Conservation (phyloP, 2,113 vertebrate genomes). For the Coryphaenoides rupestris region DNA sequence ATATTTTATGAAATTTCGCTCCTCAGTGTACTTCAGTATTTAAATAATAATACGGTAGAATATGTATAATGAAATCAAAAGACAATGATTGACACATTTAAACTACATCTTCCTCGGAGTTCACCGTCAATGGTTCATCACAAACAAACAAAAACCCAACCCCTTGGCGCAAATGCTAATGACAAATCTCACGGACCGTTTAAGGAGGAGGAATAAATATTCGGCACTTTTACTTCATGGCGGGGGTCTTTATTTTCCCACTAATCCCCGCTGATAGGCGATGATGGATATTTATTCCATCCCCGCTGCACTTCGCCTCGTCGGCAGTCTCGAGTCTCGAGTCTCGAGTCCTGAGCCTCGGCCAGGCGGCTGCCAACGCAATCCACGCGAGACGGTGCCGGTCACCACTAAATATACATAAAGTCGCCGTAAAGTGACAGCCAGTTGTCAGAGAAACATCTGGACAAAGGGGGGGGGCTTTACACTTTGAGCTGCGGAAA, state of each 20-base stretch:
- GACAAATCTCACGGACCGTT: slow-evolving; percentile 6
- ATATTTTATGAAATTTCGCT: no score
- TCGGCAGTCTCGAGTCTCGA: slow-evolving; percentile 23
- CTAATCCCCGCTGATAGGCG: slow-evolving; percentile 19
- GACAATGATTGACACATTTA: no score
- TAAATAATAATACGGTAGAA: no score
- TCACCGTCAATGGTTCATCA: no score
- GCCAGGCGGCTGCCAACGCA: slow-evolving; percentile 5
- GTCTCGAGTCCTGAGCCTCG: no score
- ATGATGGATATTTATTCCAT: slow-evolving; percentile 26
- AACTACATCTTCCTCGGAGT: no score
- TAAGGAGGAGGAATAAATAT: slow-evolving; percentile 14
- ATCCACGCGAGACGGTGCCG: slow-evolving; percentile 10
- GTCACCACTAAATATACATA: slow-evolving; percentile 30
- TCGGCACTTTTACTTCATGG: slow-evolving; percentile 13
- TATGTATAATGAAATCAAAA: no score
- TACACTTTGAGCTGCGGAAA: no score
- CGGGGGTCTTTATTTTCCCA: slow-evolving; percentile 24
- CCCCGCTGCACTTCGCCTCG: slow-evolving; percentile 1
- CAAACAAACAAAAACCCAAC: not conserved
- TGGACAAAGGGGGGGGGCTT: not conserved
- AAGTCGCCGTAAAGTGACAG: slow-evolving; percentile 25
- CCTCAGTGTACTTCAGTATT: no score
- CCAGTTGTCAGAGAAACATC: slow-evolving; percentile 25
- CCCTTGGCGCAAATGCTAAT: slow-evolving; percentile 6